Conservation (phyloP, 2,888 invertebrate species). For the Anticlea derivata region DNA sequence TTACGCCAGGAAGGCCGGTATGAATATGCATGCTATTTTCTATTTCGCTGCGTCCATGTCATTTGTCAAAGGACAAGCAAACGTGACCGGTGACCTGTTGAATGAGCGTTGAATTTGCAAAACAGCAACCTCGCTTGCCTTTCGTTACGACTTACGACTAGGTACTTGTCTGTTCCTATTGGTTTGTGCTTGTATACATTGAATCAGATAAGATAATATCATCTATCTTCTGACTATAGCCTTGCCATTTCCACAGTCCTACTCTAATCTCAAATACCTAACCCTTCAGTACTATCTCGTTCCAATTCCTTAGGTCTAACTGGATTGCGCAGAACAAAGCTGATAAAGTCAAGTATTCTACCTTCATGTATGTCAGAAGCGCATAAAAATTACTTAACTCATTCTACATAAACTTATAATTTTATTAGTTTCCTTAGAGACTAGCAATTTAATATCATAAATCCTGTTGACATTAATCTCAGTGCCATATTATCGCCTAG, state of each 20-base stretch:
- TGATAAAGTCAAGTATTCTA: too few species aligned
- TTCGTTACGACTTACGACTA: slow-evolving; percentile 29
- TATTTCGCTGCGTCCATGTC: slow-evolving; percentile 31
- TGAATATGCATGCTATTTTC: slow-evolving; percentile 26
- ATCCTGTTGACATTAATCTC: neutral
- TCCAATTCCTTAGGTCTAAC: too few species aligned
- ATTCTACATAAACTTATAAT: neutral
- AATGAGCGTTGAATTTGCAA: slow-evolving; percentile 27
- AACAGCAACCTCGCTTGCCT: slow-evolving; percentile 32
- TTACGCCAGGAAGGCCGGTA: slow-evolving; percentile 13
- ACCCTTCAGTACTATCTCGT: too few species aligned
- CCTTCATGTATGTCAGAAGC: too few species aligned
- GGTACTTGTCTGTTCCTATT: neutral
- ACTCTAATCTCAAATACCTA: too few species aligned
- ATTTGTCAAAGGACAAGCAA: slow-evolving; percentile 27
- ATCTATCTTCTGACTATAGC: too few species aligned
- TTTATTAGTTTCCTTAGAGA: neutral
- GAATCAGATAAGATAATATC: neutral
- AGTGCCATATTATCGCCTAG: neutral
- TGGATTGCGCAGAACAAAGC: too few species aligned
- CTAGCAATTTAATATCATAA: slow-evolving; percentile 8
- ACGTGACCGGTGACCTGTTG: slow-evolving; percentile 34
- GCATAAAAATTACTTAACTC: neutral
- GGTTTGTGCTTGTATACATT: neutral
- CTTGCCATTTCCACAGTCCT: too few species aligned